These are phyloP conservation scores for Macrophya alboannulata DNA, from an alignment of 2,888 invertebrate species.

Conservation along the genomic window DNA sequence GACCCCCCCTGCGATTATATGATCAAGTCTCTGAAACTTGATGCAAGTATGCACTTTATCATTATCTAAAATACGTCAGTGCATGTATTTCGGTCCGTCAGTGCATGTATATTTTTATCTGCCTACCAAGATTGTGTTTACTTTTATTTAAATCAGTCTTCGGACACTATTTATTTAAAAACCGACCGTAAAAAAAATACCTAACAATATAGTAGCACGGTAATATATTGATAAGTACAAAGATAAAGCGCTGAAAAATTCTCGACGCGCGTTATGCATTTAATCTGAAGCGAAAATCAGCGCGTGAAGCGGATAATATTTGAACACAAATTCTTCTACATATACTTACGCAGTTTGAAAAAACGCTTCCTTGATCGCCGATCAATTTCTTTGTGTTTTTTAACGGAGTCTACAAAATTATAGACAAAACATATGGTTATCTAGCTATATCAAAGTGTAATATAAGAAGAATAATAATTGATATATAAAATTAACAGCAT, in stretches of 20 bases:
- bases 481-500: background rate
- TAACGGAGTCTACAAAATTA: conserved; percentile 86
- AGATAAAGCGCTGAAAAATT: background rate
- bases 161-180: background rate
- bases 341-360: conserved; percentile 88
- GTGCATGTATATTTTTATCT: background rate
- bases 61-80: background rate
- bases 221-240: background rate
- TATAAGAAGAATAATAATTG: conserved; percentile 72
- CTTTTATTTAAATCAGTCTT: background rate
- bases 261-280: no score
- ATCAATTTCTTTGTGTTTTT: conserved; percentile 84
- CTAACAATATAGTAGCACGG: background rate
- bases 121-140: background rate
- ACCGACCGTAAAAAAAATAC: background rate
- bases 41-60: background rate
- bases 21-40: background rate
- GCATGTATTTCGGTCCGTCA: background rate
- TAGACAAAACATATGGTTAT: conserved; percentile 41
- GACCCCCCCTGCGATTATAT: background rate
- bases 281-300: background rate
- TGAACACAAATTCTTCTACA: background rate
- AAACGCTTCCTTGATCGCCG: conserved; percentile 85
- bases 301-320: background rate
- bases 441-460: background rate